Evolutionary conservation across 2,113 vertebrate genomes (phyloP), one percentile per base, ranked within the genome.

Genomic region (Genyomyrus donnyi): DNA sequence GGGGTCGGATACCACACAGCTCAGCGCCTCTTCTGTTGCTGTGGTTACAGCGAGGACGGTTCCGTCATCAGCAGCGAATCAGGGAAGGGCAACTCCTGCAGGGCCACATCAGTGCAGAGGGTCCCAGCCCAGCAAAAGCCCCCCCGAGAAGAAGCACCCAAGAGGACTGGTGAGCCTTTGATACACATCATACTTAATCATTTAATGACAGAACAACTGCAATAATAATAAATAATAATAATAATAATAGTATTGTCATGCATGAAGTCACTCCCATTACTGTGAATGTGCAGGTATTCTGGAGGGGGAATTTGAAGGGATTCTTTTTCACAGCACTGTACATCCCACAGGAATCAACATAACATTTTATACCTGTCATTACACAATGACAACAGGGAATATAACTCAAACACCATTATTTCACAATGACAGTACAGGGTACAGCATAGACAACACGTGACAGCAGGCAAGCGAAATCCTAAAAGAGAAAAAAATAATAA

Each of bases 41-140:
- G 97, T 99, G 98, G 97, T 96, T 96, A 97, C 89, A 99, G 98
- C 89, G 98, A 98, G 93, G 97, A 96, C 0, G 97, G 97, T 94
- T 99, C 98, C 85, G 95, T 98, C 95, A 96, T 97, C 92, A 99
- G 98, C 94, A 96, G 96, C 15, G 97, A 97, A 93, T 99, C 98
- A 2, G 98, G 96, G 91, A 99, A 99, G 95, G 96, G 97, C 93
- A 98, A 97, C 94, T 97, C 97, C 0, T 93, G 96, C 91, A 96
- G 96, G 92, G 97, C 94, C 96, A 98, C 97, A 10, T 95, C 94
- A 0, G 96, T 96, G 91, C 97, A 97, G 88, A 97, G 97, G 91
- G 93, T 95, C n/a, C 94, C 95, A 89, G 97, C 96, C 62, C 96
- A 96, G 46, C 95, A 96, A 42, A 89, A 88, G 89, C 84, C 52